Evolutionary conservation across 2,113 vertebrate species (phyloP).

Genomic region (Semnopithecus entellus): DNA sequence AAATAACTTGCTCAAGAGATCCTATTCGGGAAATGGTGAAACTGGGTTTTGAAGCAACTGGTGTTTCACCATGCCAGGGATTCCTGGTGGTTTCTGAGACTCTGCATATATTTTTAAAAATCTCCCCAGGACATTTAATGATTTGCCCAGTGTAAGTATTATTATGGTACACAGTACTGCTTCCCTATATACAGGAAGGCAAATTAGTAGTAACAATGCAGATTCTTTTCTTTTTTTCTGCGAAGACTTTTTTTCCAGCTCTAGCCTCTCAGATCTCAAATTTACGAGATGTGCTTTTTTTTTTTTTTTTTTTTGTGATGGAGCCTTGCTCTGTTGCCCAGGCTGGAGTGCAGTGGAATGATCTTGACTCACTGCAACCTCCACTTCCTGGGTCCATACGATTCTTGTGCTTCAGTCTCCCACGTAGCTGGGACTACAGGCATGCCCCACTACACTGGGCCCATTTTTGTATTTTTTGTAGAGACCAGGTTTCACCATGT

Average conservation of each 20-base stretch:
- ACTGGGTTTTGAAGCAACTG: neutral
- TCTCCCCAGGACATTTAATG: neutral
- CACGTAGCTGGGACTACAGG: no score
- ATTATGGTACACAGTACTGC: neutral
- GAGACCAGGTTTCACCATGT: no score
- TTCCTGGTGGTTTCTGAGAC: neutral
- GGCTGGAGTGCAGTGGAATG: no score
- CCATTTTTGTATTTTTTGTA: no score
- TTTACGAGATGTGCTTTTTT: neutral
- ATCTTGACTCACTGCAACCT: no score
- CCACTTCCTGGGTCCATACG: no score
- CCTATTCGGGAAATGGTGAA: neutral
- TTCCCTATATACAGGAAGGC: neutral
- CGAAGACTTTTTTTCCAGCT: neutral
- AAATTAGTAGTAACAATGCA: neutral
- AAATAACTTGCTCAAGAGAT: neutral
- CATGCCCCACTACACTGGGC: no score
- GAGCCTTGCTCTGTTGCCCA: no score
- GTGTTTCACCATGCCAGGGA: neutral
- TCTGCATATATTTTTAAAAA: neutral
- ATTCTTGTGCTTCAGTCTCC: no score
- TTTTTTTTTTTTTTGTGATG: no score
- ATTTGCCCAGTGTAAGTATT: neutral
- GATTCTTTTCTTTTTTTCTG: neutral
- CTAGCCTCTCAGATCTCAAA: neutral